Conservation (phyloP, 2,797 vertebrate species). For the Furcifer pardalis region DNA sequence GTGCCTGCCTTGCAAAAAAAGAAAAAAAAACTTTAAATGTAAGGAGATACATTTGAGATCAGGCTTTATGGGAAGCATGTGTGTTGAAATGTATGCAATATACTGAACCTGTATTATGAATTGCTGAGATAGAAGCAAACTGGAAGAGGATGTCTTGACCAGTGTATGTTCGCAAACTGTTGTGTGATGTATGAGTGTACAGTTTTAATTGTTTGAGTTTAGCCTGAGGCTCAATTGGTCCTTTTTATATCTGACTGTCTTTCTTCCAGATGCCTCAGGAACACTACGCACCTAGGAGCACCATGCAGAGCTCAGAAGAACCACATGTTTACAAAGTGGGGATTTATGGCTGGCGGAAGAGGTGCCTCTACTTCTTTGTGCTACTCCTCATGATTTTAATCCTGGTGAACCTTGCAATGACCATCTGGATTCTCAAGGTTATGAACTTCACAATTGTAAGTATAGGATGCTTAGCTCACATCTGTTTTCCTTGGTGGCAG, state of each 20-base stretch:
- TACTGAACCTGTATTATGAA: not conserved
- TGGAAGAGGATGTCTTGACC: not conserved
- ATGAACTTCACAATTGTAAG: conserved; percentile 99
- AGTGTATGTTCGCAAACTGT: conserved; percentile 23
- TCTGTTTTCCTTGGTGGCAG: conserved; percentile 22
- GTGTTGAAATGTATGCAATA: not conserved
- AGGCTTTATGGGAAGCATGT: conserved; percentile 32
- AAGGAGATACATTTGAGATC: conserved; percentile 42
- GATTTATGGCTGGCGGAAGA: conserved; percentile 99
- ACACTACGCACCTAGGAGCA: conserved; percentile 93
- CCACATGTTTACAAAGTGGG: conserved; percentile 98
- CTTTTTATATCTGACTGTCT: conserved; percentile 55
- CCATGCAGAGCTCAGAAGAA: conserved; percentile 93
- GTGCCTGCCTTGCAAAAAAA: conserved; percentile 62
- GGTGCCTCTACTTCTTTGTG: conserved; percentile 99
- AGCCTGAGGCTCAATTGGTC: conserved; percentile 33
- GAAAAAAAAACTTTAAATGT: conserved; percentile 38
- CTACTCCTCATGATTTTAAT: conserved; percentile 98
- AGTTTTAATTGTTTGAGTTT: not conserved
- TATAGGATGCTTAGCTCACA: conserved; percentile 57
- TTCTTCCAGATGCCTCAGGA: conserved; percentile 96
- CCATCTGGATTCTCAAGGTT: conserved; percentile 99
- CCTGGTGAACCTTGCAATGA: conserved; percentile 97
- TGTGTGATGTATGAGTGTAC: not conserved
- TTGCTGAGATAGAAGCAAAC: not conserved